Percentiles rank a stretch among this genome's conserved stretches.
Evolutionary conservation across 2,797 vertebrate genomes (phyloP).

Genomic region (Chaetophractus vellerosus): DNA sequence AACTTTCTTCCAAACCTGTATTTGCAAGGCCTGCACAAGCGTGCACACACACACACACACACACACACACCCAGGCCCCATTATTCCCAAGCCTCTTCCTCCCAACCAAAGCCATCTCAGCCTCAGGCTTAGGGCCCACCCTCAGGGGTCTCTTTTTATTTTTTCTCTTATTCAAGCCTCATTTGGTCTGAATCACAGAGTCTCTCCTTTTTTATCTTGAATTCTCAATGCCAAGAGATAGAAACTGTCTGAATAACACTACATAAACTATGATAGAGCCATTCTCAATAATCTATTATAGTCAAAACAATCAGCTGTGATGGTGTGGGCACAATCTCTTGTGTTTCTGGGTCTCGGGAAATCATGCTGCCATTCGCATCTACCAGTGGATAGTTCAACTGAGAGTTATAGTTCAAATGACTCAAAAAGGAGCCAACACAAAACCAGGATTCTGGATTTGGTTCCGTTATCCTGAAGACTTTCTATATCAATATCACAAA

Average conservation of each 20-base stretch:
- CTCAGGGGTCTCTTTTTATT: no score
- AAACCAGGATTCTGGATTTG: neutral
- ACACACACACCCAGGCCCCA: neutral
- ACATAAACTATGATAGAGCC: neutral
- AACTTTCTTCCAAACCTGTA: constrained; percentile 33
- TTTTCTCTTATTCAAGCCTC: neutral
- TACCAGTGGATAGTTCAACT: neutral
- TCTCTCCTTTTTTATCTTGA: constrained; percentile 13
- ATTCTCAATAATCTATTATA: neutral
- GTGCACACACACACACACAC: neutral
- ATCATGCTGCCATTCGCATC: neutral
- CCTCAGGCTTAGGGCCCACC: neutral
- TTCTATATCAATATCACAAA: neutral
- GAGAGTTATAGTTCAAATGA: neutral
- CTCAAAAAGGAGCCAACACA: neutral
- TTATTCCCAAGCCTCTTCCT: neutral
- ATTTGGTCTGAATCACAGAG: constrained; percentile 12
- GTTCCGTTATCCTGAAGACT: neutral
- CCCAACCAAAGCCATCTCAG: neutral
- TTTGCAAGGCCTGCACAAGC: neutral
- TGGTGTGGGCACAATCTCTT: neutral
- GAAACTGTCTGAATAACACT: neutral
- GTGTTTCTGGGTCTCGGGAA: neutral
- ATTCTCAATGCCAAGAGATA: neutral
- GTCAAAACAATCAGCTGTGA: neutral